phyloP scores from a whole-genome alignment of 1,140 invertebrate species.

The Drosophila ohnishii region DNA sequence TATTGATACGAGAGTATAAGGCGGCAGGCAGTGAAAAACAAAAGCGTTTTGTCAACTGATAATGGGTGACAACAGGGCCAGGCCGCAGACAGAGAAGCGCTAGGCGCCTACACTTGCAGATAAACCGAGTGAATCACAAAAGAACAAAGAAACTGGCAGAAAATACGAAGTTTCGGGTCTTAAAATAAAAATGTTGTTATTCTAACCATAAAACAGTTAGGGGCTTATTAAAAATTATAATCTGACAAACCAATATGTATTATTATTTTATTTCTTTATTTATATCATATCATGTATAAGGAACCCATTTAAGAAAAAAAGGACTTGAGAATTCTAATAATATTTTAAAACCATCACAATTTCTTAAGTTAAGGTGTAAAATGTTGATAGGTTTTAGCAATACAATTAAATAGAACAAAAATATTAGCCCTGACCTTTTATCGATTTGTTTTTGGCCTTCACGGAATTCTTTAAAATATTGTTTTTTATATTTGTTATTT shows the following conservation, averaged over 20 bases:
- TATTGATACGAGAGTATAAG: conserved; percentile 30
- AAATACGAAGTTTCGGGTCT: not conserved
- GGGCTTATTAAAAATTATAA: not conserved
- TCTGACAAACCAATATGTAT: not conserved
- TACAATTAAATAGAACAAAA: not conserved
- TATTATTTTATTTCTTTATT: no score
- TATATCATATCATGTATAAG: no score
- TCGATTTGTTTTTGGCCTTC: not conserved
- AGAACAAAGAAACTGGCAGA: not conserved
- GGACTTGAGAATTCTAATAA: not conserved
- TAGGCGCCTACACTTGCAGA: conserved; percentile 20
- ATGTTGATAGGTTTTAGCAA: not conserved
- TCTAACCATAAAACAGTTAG: not conserved
- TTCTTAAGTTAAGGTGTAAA: not conserved
- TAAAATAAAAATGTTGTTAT: not conserved
- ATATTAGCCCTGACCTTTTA: not conserved
- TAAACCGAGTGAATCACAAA: not conserved
- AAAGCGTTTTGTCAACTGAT: conserved; percentile 76
- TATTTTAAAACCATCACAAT: not conserved
- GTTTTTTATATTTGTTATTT: not conserved
- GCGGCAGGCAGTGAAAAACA: conserved; percentile 46
- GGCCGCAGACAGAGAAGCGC: conserved; percentile 42
- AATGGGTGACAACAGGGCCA: conserved; percentile 55
- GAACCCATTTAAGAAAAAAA: not conserved
- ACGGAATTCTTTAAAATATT: not conserved